A percentile compares a stretch with the other conserved stretches of the same genome.
Conservation (phyloP, 2,888 invertebrate genomes). For the Himalopsyche japonica region DNA sequence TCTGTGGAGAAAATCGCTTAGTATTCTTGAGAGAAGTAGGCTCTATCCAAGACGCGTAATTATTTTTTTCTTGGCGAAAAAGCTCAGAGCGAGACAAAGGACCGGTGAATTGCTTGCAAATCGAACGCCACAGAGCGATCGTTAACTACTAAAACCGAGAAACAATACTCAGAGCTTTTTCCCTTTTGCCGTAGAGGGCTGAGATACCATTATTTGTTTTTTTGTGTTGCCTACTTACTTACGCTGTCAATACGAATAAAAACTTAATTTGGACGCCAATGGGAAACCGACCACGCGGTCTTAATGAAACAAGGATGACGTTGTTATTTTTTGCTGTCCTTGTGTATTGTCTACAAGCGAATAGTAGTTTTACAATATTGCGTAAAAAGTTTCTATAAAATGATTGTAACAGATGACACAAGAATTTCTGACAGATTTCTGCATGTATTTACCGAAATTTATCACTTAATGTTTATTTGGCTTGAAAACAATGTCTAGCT, state of each 20-base stretch:
- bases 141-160: constrained; percentile 27
- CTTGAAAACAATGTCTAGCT: no score
- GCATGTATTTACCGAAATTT: no score
- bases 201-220: neutral
- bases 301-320: constrained; percentile 32
- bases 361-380: neutral
- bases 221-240: constrained; percentile 2
- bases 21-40: neutral
- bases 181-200: neutral
- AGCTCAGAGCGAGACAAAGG: constrained; percentile 16
- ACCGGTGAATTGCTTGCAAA: constrained; percentile 30
- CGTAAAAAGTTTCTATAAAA: neutral
- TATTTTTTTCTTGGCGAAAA: constrained; percentile 24
- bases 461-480: no score
- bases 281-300: constrained; percentile 24
- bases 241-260: constrained; percentile 33
- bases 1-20: neutral
- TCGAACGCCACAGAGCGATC: constrained; percentile 33
- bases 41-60: constrained; percentile 11
- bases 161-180: constrained; percentile 12
- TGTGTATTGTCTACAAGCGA: neutral
- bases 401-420: no score
- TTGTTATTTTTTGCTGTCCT: constrained; percentile 18
- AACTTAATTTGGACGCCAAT: constrained; percentile 30
- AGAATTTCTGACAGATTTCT: no score